Evolutionary conservation across 2,113 vertebrate species (phyloP), one percentile per base, ranked within the genome.

Genomic region (Mirounga angustirostris): DNA sequence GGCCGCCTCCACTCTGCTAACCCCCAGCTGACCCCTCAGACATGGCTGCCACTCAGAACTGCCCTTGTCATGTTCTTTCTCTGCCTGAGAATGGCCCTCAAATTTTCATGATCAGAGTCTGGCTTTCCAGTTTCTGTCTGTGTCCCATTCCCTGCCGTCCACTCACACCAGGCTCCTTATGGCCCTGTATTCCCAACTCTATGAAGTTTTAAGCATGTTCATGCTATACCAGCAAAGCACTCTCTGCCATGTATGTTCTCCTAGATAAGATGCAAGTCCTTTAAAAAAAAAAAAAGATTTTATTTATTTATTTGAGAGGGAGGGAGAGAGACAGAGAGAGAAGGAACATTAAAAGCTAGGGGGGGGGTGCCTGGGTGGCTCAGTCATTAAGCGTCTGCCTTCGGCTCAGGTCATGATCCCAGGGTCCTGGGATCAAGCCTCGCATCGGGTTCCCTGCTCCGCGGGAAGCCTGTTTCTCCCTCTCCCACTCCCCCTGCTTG

Each of bases 21-120:
- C n/a, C n/a, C 24, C 10, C 1, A 0, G 8, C 5, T 36, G 14
- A 2, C 6, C 24, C 24, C 14, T 65, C 9, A 0, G 22, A 54
- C 43, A 24, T 2, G 14, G 24, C 8, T 52, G n/a, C 28, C 16
- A 43, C 33, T 26, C 9, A 84, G 40, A 33, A 2, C 28, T 50
- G 15, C 46, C 46, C 33, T 59, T 43, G 50, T 59, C 33, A 15
- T 85, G 7, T 18, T 63, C 28, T 58, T 61, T 30, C 40, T 43
- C 40, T 71, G 5, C 2, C 43, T 79, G 69, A 46, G 13, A 24
- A 54, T 33, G 61, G 18, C 24, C 71, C 58, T 76, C 79, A n/a
- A 5, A 5, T 43, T 33, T 71, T 54, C 33, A 46, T 71, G 30
- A 43, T 52, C 8, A 21, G 13, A 21, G 12, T 1, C 33, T n/a